phyloP scores from a whole-genome alignment of 2,888 invertebrate species.

The Sarcophaga carnaria region DNA sequence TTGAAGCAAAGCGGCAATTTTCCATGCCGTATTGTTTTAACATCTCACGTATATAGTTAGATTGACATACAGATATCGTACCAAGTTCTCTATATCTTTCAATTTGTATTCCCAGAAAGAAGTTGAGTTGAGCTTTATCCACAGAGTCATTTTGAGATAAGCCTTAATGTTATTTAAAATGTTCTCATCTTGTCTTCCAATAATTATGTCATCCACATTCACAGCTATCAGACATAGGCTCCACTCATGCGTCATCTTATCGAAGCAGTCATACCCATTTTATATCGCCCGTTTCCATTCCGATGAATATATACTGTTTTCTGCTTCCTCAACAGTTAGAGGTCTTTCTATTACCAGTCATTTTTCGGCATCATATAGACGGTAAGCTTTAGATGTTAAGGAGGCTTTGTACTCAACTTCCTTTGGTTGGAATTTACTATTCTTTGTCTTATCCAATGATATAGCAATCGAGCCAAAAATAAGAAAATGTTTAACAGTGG shows the following conservation, averaged over 20 bases:
- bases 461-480: constrained; percentile 55
- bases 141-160: too few species aligned
- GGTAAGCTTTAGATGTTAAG: constrained; percentile 33
- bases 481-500: constrained; percentile 29
- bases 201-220: constrained; percentile 55
- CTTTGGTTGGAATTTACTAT: neutral
- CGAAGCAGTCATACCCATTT: constrained; percentile 66
- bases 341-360: constrained; percentile 12
- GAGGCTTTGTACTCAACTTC: neutral
- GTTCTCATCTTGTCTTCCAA: constrained; percentile 25
- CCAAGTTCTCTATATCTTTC: constrained; percentile 23
- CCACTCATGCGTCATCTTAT: constrained; percentile 45
- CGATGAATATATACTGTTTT: constrained; percentile 7
- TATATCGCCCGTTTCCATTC: constrained; percentile 61
- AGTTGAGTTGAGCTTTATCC: constrained; percentile 38
- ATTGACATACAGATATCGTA: constrained; percentile 55
- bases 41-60: neutral
- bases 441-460: constrained; percentile 12
- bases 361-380: constrained; percentile 27
- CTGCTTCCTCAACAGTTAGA: too few species aligned
- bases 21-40: too few species aligned
- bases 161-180: constrained; percentile 32
- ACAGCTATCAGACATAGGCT: constrained; percentile 23
- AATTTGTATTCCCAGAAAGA: constrained; percentile 46
- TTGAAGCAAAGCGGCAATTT: too few species aligned